Evolutionary conservation across 2,888 invertebrate species (phyloP).

Genomic region (Epistrophe grossulariae): DNA sequence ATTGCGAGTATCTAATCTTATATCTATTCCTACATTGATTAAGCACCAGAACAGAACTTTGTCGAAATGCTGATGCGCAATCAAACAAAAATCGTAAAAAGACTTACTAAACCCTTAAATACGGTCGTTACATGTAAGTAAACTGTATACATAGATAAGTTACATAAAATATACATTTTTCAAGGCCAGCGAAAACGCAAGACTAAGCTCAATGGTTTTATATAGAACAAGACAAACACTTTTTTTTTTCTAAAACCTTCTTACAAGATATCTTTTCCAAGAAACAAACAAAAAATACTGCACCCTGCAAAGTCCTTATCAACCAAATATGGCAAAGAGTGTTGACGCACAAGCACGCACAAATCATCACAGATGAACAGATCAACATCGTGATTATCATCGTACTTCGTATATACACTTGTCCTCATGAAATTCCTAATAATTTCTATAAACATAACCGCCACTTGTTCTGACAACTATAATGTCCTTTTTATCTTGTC

Average conservation of each 20-base stretch:
- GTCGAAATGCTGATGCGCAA: too few species aligned
- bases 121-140: too few species aligned
- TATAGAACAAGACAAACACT: neutral
- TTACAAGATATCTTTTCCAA: neutral
- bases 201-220: neutral
- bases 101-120: too few species aligned
- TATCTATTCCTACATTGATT: too few species aligned
- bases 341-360: constrained; percentile 67
- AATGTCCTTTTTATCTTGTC: constrained; percentile 71
- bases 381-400: constrained; percentile 61
- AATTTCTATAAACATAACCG: constrained; percentile 72
- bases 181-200: neutral
- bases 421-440: constrained; percentile 68
- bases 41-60: too few species aligned
- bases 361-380: constrained; percentile 68
- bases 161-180: too few species aligned
- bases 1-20: too few species aligned
- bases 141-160: too few species aligned
- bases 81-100: too few species aligned
- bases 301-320: constrained; percentile 51
- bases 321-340: constrained; percentile 69
- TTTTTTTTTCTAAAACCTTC: neutral
- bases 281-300: neutral
- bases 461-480: constrained; percentile 72
- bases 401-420: constrained; percentile 50